These are phyloP conservation scores for Cheirogaleus medius DNA, from an alignment of 2,113 vertebrate genomes.

Conservation along the genomic window DNA sequence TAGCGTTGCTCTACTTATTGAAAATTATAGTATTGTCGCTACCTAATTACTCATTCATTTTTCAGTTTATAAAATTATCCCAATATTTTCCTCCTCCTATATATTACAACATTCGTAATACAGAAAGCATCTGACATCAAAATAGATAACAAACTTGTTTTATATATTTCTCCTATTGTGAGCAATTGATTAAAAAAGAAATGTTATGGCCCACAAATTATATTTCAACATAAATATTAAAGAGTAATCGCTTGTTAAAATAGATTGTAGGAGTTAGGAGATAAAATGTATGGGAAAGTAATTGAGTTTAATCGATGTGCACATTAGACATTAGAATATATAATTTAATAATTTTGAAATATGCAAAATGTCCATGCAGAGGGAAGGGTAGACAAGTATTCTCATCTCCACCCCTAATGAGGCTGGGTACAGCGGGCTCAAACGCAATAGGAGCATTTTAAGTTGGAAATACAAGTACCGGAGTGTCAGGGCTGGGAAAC, in stretches of 20 bases:
- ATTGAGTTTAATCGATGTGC: neutral
- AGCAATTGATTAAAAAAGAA: neutral
- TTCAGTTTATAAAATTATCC: neutral
- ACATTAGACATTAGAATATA: neutral
- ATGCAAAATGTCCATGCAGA: neutral
- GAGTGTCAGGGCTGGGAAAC: neutral
- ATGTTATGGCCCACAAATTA: neutral
- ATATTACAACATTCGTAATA: neutral
- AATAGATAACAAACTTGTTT: neutral
- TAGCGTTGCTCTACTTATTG: slow-evolving; percentile 50
- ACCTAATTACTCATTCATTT: neutral
- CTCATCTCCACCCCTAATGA: neutral
- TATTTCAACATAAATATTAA: neutral
- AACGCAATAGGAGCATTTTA: fast-evolving
- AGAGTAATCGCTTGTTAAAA: neutral
- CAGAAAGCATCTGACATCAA: neutral
- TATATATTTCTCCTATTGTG: neutral
- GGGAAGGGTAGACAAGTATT: fast-evolving
- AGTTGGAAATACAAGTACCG: neutral
- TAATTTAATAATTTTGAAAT: neutral
- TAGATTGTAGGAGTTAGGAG: neutral
- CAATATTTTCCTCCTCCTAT: neutral
- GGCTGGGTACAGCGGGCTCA: neutral
- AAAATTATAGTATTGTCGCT: neutral
- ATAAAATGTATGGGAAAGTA: neutral